Evolutionary conservation across 2,113 vertebrate genomes (phyloP), one percentile per base, ranked within the genome.

Genomic region (Nerophis lumbriciformis): DNA sequence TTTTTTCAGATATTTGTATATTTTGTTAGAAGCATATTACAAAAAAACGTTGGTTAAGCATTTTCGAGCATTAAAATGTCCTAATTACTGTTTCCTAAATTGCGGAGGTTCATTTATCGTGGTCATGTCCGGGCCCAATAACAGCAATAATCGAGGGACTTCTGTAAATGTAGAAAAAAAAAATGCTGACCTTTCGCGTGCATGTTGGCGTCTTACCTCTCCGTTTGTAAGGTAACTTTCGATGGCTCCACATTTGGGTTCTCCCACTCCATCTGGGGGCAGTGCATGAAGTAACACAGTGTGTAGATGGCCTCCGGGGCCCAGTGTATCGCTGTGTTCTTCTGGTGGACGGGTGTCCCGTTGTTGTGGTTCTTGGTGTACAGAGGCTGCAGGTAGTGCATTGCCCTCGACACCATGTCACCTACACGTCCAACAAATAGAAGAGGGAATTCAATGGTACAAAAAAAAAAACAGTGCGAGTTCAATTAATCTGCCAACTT

Each of bases 241-340:
- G 94, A 94, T 0, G 96, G 96, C 65, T 99, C 97, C 68, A 98
- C 92, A 0, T 98, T 98, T 48, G 96, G 96, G 80, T 98, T 98
- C 77, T 99, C 97, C 94, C 96, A 98, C 77, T 99, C 97, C 92
- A 97, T 96, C 73, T 98, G 96, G 0, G 95, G 96, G 69, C 96
- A 98, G 90, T 98, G 97, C 97, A 99, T 99, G 88, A 99, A 99
- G 83, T 99, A 99, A 85, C 96, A 99, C 19, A 99, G 94, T 0
- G 97, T 98, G 77, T 98, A 97, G 56, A 99, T 90, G 4, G 97
- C 95, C 73, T 99, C 97, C 0, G 96, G 94, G 44, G 94, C 93
- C 97, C 97, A 99, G 85, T 97, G 95, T 19, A 97, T 89, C 0
- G 87, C 82, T 3, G 71, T 21, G 42, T 90, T 90, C 69, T 93